Percentiles rank a stretch among this genome's conserved stretches.
Conservation (phyloP, 1,140 invertebrate genomes). For the Rhysida immarginata region DNA sequence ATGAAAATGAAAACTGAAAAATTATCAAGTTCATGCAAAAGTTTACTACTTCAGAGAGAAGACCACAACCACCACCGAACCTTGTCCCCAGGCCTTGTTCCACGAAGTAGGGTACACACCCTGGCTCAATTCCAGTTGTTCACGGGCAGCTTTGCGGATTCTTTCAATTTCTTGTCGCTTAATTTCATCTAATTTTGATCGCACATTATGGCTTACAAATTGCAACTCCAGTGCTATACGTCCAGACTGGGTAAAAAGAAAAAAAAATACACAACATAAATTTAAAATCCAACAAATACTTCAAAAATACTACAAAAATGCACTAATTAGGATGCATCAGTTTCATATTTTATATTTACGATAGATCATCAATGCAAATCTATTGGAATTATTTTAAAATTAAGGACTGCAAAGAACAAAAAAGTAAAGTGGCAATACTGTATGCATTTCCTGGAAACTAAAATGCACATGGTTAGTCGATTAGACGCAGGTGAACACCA, state of each 20-base stretch:
- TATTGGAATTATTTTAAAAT: no score
- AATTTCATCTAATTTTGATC: constrained; percentile 79
- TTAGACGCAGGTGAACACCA: no score
- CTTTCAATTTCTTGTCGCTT: constrained; percentile 75
- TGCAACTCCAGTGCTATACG: constrained; percentile 82
- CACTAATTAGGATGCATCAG: neutral
- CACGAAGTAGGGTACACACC: constrained; percentile 7
- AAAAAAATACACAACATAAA: constrained; percentile 3
- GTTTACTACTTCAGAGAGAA: no score
- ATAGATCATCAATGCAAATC: no score
- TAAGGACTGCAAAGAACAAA: no score
- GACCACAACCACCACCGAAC: constrained; percentile 4
- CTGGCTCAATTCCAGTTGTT: constrained; percentile 38
- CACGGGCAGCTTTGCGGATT: constrained; percentile 48
- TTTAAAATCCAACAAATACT: neutral
- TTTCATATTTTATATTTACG: neutral
- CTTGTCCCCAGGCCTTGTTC: neutral
- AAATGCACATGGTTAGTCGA: no score
- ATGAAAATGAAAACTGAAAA: no score
- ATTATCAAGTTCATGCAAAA: no score
- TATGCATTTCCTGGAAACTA: no score
- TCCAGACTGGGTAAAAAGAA: constrained; percentile 49
- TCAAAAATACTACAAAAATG: neutral
- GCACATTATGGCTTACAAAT: constrained; percentile 70
- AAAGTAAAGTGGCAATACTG: no score